Evolutionary conservation across 2,888 invertebrate species (phyloP).

Genomic region (Lasioglossum marginatum): DNA sequence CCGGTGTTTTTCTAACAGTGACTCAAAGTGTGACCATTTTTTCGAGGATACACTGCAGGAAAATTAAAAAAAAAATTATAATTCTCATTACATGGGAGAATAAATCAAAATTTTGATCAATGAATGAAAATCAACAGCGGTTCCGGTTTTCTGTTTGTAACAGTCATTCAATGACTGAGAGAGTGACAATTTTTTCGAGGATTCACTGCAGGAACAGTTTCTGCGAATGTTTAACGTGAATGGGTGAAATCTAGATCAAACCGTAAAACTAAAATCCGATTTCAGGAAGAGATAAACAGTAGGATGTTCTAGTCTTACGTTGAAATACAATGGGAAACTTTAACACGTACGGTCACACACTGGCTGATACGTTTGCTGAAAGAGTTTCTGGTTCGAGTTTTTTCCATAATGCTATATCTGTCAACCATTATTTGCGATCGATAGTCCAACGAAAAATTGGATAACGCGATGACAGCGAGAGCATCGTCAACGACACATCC

Average conservation of each 20-base stretch:
- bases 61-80: background rate
- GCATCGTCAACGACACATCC: background rate
- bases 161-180: background rate
- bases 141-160: too few relatives aligned
- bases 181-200: background rate
- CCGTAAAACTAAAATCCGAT: slow-evolving; percentile 43
- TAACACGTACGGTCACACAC: slow-evolving; percentile 1
- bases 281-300: slow-evolving; percentile 42
- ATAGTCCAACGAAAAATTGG: slow-evolving; percentile 30
- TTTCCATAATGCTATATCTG: background rate
- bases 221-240: background rate
- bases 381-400: background rate
- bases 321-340: slow-evolving; percentile 27
- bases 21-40: background rate
- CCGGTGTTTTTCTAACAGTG: background rate
- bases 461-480: slow-evolving; percentile 8
- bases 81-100: background rate
- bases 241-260: slow-evolving; percentile 28
- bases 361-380: background rate
- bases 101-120: background rate
- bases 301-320: slow-evolving; percentile 26
- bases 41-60: background rate
- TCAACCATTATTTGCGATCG: background rate
- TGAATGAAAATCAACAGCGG: background rate
- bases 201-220: background rate